Evolutionary conservation across 1,140 invertebrate species (phyloP).

Genomic region (Oncopeltus fasciatus): DNA sequence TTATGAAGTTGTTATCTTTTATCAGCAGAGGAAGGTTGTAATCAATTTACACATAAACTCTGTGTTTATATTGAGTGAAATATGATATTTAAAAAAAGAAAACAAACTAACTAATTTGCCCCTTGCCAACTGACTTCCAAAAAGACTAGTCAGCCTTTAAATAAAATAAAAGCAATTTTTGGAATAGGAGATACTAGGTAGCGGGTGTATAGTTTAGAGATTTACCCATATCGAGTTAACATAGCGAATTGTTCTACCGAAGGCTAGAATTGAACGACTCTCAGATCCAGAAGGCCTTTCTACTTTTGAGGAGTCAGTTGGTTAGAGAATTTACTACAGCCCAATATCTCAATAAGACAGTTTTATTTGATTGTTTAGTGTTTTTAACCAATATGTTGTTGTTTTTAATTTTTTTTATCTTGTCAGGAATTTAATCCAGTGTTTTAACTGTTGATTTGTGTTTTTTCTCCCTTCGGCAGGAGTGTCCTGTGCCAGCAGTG

Average conservation of each 20-base stretch:
- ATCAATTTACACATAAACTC: not conserved
- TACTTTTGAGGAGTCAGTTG: conserved; percentile 16
- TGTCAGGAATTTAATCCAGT: conserved; percentile 1
- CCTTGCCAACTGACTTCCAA: no score
- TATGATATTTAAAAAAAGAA: no score
- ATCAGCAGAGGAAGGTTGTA: not conserved
- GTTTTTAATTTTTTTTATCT: conserved; percentile 5
- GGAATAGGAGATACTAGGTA: not conserved
- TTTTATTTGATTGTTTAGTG: conserved; percentile 6
- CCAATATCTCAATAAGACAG: conserved; percentile 3
- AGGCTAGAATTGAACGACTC: conserved; percentile 5
- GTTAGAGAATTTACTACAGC: conserved; percentile 6
- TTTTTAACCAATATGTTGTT: conserved; percentile 3
- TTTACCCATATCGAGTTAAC: not conserved
- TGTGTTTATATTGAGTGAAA: not conserved
- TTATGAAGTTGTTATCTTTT: conserved; percentile 13
- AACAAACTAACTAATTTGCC: no score
- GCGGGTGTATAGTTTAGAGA: not conserved
- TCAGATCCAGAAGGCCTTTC: conserved; percentile 15
- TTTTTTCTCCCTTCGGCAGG: not conserved
- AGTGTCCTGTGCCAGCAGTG: not conserved
- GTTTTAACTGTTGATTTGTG: not conserved
- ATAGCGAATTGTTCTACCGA: not conserved
- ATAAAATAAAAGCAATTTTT: no score
- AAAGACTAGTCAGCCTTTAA: no score